Conservation (phyloP, 2,797 vertebrate species). For the Pogonophryne albipinna region DNA sequence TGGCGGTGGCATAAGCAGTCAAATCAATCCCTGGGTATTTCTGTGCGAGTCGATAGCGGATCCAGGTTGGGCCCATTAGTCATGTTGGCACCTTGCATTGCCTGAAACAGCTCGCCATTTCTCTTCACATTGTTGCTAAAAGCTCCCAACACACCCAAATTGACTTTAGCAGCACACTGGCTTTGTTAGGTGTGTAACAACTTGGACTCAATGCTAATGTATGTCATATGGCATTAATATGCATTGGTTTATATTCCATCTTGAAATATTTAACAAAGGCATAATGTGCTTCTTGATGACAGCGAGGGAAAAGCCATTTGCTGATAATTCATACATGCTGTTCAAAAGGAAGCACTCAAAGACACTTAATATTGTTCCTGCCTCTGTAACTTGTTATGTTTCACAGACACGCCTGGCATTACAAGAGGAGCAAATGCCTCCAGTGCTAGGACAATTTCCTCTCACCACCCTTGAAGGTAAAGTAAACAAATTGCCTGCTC, state of each 20-base stretch:
- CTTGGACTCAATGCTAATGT: slow-evolving; percentile 45
- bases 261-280: slow-evolving; percentile 57
- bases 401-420: slow-evolving; percentile 64
- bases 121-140: slow-evolving; percentile 49
- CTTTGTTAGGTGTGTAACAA: slow-evolving; percentile 36
- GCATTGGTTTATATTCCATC: slow-evolving; percentile 37
- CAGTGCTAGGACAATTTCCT: slow-evolving; percentile 66
- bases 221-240: slow-evolving; percentile 35
- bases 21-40: slow-evolving; percentile 83
- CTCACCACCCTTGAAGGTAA: slow-evolving; percentile 53
- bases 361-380: slow-evolving; percentile 58
- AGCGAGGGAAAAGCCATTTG: slow-evolving; percentile 35
- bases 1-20: slow-evolving; percentile 76
- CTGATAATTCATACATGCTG: slow-evolving; percentile 44
- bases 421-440: slow-evolving; percentile 70
- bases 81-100: slow-evolving; percentile 76
- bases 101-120: slow-evolving; percentile 48
- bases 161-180: slow-evolving; percentile 29
- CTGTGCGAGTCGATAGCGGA: slow-evolving; percentile 76
- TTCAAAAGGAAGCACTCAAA: slow-evolving; percentile 53
- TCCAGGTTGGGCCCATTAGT: slow-evolving; percentile 82
- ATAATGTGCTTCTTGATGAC: slow-evolving; percentile 50
- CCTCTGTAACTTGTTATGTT: slow-evolving; percentile 62
- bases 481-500: slow-evolving; percentile 69
- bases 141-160: slow-evolving; percentile 35